Evolutionary conservation across 2,888 invertebrate genomes (phyloP), one percentile per base, ranked within the genome.

Genomic region (Auanema sp.): DNA sequence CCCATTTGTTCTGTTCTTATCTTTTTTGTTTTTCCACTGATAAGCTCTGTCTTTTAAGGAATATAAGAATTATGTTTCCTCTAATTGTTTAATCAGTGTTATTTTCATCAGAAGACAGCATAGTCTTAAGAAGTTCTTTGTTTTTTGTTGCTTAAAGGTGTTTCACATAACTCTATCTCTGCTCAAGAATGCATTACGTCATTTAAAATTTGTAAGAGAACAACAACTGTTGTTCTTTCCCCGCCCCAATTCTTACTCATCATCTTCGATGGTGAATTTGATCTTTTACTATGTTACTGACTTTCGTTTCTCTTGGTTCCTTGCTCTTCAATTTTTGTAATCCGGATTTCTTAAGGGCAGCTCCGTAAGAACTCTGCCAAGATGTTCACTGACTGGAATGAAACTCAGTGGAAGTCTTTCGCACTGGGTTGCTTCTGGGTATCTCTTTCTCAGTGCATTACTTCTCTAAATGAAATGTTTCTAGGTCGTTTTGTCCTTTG

Each of bases 401-500:
- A 43, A 11, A 44, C 53, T 16, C 33, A 63, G 23, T 63, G 63
- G 63, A 58, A 53, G 23, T 21, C 50, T n/a, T 58, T 63, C 42
- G 63, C 58, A 16, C 12, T 58, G 16, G 58, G 63, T n/a, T 23
- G 24, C 10, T 42, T 63, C 23, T 63, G 63, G 63, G 63, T 58
- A 41, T 14, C 41, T 49, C 23, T 23, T 11, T 21, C 21, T 16
- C 16, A 47, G 8, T 47, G 3, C 47, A 47, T 10, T 5, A 47
- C 21, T 18, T 5, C 18, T 51, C 3, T 10, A 51, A 10, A 40
- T 8, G 23, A 14, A n/a, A 25, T 40, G 5, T 47, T 69, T 42
- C 3, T 58, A 80, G 77, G 71, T 78, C 8, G 2, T 76, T 4
- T 58, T 75, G 24, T 81, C 81, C 40, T 79, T 81, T 58, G 54